Evolutionary conservation across 2,888 invertebrate species (phyloP).

Genomic region (Trichacis sp.): DNA sequence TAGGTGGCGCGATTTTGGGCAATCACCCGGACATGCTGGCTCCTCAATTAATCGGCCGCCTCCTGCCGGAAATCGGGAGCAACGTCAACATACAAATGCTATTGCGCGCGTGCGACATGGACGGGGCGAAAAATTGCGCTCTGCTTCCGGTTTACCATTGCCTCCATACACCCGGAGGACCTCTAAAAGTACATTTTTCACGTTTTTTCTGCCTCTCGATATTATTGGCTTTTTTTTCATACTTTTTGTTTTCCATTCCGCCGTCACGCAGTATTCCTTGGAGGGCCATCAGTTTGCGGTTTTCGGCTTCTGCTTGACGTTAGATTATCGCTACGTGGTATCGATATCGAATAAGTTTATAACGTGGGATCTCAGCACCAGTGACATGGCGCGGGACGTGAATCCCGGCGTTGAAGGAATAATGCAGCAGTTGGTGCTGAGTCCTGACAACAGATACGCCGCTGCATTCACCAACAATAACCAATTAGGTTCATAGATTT

Average conservation of each 20-base stretch:
- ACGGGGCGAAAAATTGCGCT: slow-evolving; percentile 90
- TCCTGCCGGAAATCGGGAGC: slow-evolving; percentile 90
- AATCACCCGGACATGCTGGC: slow-evolving; percentile 96
- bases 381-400: slow-evolving; percentile 92
- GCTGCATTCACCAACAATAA: slow-evolving; percentile 96
- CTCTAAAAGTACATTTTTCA: slow-evolving; percentile 79
- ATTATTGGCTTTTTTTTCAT: neutral
- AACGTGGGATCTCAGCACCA: slow-evolving; percentile 96
- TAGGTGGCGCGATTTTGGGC: slow-evolving; percentile 94
- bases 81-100: slow-evolving; percentile 88
- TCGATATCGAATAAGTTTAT: slow-evolving; percentile 97
- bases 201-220: slow-evolving; percentile 8
- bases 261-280: slow-evolving; percentile 82
- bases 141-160: slow-evolving; percentile 95
- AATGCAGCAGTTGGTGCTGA: slow-evolving; percentile 92
- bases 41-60: slow-evolving; percentile 90
- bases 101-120: slow-evolving; percentile 89
- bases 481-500: too few species aligned
- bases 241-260: slow-evolving; percentile 1
- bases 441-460: slow-evolving; percentile 95
- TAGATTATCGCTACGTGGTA: slow-evolving; percentile 92
- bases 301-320: slow-evolving; percentile 90
- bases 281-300: slow-evolving; percentile 99
- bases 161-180: slow-evolving; percentile 98
- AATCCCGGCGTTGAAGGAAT: slow-evolving; percentile 96